Conservation (phyloP, 2,888 invertebrate genomes). For the Plagodis dolabraria region DNA sequence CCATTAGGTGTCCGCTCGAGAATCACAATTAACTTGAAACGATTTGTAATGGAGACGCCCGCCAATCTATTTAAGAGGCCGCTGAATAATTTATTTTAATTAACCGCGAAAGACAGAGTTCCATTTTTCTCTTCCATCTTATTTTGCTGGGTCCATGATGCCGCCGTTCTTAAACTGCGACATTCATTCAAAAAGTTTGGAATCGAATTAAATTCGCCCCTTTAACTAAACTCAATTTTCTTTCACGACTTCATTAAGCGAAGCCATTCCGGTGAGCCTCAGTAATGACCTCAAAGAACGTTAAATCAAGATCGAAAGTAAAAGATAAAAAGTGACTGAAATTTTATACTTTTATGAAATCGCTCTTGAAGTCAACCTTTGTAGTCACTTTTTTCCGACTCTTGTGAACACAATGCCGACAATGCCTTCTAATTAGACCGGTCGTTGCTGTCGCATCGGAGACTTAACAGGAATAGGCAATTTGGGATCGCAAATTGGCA, state of each 20-base stretch:
- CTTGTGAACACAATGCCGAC: conserved; percentile 45
- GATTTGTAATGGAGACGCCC: conserved; percentile 66
- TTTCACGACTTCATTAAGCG: conserved; percentile 83
- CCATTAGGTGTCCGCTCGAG: conserved; percentile 52
- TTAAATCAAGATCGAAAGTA: conserved; percentile 81
- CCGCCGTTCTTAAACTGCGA: conserved; percentile 68
- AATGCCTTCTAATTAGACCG: conserved; percentile 51
- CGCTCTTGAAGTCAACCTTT: conserved; percentile 64
- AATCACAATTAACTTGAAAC: conserved; percentile 58
- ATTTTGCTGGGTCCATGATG: conserved; percentile 69
- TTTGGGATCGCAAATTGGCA: conserved; percentile 24
- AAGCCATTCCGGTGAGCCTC: conserved; percentile 80
- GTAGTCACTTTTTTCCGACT: conserved; percentile 54
- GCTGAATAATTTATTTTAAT: conserved; percentile 79
- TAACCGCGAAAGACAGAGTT: conserved; percentile 69
- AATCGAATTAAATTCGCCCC: conserved; percentile 83
- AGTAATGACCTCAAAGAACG: conserved; percentile 81
- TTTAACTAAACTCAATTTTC: conserved; percentile 83
- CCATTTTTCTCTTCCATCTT: conserved; percentile 73
- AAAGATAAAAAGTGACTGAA: conserved; percentile 76
- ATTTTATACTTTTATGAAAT: conserved; percentile 78
- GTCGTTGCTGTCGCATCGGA: conserved; percentile 41
- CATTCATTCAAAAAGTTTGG: conserved; percentile 81
- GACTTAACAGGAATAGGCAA: conserved; percentile 34
- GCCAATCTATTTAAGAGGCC: conserved; percentile 68